Percentiles rank a stretch among this genome's conserved stretches.
Conservation (phyloP, 2,113 vertebrate genomes). For the Apodemus speciosus region DNA sequence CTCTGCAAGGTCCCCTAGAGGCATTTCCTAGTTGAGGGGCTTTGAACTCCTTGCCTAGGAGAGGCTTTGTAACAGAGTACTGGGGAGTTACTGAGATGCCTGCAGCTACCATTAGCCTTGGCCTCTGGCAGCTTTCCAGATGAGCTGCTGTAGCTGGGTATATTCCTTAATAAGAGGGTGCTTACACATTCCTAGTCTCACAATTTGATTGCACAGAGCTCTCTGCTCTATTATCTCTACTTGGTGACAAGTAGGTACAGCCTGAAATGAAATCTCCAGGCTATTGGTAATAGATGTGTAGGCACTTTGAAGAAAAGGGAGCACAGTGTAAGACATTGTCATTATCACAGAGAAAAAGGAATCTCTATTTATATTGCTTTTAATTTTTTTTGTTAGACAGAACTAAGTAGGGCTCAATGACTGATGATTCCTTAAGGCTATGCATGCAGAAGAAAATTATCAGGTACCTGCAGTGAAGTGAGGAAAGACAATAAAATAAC, state of each 20-base stretch:
- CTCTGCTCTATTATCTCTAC: constrained; percentile 50
- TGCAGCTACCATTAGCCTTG: constrained; percentile 50
- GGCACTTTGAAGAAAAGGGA: constrained; percentile 59
- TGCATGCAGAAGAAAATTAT: constrained; percentile 55
- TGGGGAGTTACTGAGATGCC: constrained; percentile 10
- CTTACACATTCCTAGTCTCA: constrained; percentile 52
- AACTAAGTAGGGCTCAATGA: constrained; percentile 63
- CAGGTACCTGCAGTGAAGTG: constrained; percentile 20
- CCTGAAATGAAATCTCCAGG: constrained; percentile 71
- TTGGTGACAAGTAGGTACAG: constrained; percentile 62
- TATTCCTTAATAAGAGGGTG: constrained; percentile 63
- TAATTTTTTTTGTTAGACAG: constrained; percentile 28
- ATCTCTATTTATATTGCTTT: constrained; percentile 64
- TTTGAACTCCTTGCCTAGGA: constrained; percentile 57
- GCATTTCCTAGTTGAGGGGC: constrained; percentile 5
- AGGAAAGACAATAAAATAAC: constrained; percentile 65
- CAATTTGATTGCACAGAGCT: constrained; percentile 63
- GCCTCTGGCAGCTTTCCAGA: constrained; percentile 40
- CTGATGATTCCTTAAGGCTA: constrained; percentile 65
- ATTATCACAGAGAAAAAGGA: constrained; percentile 57
- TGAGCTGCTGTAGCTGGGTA: constrained; percentile 47
- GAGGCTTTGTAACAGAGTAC: constrained; percentile 23
- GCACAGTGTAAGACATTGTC: constrained; percentile 42
- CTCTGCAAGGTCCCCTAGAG: constrained; percentile 18
- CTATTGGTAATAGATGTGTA: constrained; percentile 68